Evolutionary conservation across 1,140 invertebrate genomes (phyloP).

Genomic region (Gonatopus flavifemur): DNA sequence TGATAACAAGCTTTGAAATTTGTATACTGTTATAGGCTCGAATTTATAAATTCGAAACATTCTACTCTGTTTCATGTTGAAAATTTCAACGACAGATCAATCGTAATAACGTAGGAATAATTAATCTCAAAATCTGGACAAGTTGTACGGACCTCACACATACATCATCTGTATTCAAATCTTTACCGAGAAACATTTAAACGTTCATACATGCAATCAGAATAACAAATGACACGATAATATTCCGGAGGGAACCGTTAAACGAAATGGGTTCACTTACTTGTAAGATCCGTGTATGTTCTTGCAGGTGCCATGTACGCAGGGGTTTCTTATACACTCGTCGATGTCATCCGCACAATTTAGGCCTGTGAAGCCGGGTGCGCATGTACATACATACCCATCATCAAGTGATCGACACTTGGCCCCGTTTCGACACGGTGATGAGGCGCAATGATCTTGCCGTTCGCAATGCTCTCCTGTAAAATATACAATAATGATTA

Average conservation of each 20-base stretch:
- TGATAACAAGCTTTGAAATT: too few relatives aligned
- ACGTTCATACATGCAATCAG: too few relatives aligned
- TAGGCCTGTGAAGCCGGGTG: constrained; percentile 82
- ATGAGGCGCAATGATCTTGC: constrained; percentile 85
- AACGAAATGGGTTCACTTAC: constrained; percentile 62
- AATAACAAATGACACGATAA: constrained; percentile 13
- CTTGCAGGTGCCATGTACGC: constrained; percentile 78
- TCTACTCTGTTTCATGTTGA: too few relatives aligned
- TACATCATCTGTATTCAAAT: too few relatives aligned
- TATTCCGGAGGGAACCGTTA: constrained; percentile 1
- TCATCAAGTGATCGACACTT: constrained; percentile 74
- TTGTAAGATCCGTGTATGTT: constrained; percentile 90
- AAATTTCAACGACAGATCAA: too few relatives aligned
- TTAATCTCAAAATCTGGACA: too few relatives aligned
- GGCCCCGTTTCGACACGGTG: constrained; percentile 85
- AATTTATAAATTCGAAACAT: too few relatives aligned
- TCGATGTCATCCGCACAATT: constrained; percentile 87
- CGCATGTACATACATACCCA: constrained; percentile 80
- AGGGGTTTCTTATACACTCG: constrained; percentile 80
- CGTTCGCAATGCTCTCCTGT: constrained; percentile 84
- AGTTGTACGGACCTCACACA: too few relatives aligned
- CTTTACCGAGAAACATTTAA: too few relatives aligned
- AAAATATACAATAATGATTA: constrained; percentile 39
- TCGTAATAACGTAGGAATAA: too few relatives aligned
- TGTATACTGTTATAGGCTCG: too few relatives aligned